phyloP scores from a whole-genome alignment of 1,140 invertebrate genomes.

The Calliopsis andreniformis region DNA sequence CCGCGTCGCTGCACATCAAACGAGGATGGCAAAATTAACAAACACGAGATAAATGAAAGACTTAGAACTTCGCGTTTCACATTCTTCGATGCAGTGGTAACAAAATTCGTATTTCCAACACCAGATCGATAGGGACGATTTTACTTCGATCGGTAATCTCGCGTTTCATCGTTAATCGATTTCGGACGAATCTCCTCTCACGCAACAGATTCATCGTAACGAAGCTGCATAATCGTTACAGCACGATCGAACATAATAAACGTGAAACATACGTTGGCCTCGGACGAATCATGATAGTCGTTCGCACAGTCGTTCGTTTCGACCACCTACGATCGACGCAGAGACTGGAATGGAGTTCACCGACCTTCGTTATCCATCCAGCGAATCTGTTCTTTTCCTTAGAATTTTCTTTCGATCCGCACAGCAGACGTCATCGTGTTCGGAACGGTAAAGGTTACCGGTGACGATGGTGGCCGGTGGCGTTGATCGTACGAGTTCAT shows the following conservation, averaged over 20 bases:
- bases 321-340: not conserved
- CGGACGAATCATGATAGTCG: constrained; percentile 29
- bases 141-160: not conserved
- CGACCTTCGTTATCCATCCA: constrained; percentile 11
- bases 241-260: constrained; percentile 7
- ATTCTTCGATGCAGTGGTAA: too few species aligned
- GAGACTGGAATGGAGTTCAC: constrained; percentile 37
- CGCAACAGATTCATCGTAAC: too few species aligned
- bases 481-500: too few species aligned
- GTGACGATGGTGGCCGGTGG: too few species aligned
- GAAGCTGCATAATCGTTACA: not conserved
- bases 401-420: not conserved
- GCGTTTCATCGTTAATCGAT: not conserved
- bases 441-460: too few species aligned
- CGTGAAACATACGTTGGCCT: constrained; percentile 4
- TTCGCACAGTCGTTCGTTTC: constrained; percentile 26
- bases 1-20: too few species aligned
- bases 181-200: constrained; percentile 17
- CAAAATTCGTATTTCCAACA: too few species aligned
- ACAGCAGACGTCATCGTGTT: too few species aligned
- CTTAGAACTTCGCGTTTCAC: too few species aligned
- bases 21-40: too few species aligned
- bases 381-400: not conserved
- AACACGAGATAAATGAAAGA: too few species aligned
- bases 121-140: too few species aligned